Evolutionary conservation across 2,888 invertebrate species (phyloP), one percentile per base, ranked within the genome.

Genomic region (Reticulitermes lucifugus): DNA sequence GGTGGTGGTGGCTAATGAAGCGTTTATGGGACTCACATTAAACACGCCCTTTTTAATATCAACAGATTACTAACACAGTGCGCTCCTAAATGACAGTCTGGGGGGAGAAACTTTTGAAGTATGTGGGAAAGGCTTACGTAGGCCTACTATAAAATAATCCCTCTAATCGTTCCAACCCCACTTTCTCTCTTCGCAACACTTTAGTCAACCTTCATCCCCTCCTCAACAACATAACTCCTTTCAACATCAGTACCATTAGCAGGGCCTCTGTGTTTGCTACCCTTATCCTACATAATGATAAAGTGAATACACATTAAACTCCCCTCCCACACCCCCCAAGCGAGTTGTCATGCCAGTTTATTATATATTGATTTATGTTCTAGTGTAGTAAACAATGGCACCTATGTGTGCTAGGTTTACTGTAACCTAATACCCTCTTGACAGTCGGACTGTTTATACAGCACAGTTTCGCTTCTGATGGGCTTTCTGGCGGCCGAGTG

Each of bases 351-450:
- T n/a, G 35, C 35, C 29, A 25, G 71, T 71, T 71, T 71, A 71
- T 71, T 71, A 71, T 71, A 71, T 71, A 71, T 71, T 71, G 71
- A 71, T 71, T 71, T 71, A 71, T 71, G 71, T 71, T 35, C 9
- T 35, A 71, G 71, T 71, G n/a, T 25, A 7, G 71, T 71, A 29
- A 71, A 71, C 71, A 71, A 29, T 25, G 71, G 25, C 18, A 71
- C 71, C 71, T 71, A 10, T 25, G 18, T 71, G 71, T 71, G 29
- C 25, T 70, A 1, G n/a, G 35, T 35, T 35, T 46, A 46, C 46
- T 46, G 10, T 9, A 46, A 9, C 46, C 46, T 46, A 46, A 46
- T 46, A 12, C 46, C 12, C 46, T 35, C n/a, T 71, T 71, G 71
- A 10, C n/a, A 25, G 71, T 71, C 71, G 25, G 35, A 60, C n/a